phyloP scores from a whole-genome alignment of 1,140 invertebrate species.

The Eupristina koningsbergeri region DNA sequence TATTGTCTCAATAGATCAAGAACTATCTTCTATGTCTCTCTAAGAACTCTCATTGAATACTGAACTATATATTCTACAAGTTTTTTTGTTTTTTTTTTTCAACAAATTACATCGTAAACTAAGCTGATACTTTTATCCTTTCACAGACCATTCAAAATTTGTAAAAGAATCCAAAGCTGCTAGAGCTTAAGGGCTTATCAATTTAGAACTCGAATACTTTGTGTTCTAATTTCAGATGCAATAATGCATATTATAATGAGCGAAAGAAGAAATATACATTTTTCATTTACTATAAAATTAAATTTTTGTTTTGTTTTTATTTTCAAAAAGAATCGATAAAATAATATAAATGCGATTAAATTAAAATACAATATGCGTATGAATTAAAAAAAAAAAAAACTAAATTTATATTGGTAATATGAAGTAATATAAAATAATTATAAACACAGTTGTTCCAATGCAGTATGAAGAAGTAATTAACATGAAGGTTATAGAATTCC shows the following conservation, averaged over 20 bases:
- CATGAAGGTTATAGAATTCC: neutral
- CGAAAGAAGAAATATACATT: conserved; percentile 10
- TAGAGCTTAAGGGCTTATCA: conserved; percentile 2
- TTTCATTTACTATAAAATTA: neutral
- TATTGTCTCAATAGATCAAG: neutral
- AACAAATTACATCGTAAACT: neutral
- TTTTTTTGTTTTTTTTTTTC: too few relatives aligned
- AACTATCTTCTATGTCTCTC: neutral
- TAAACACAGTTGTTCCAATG: too few relatives aligned
- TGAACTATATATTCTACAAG: neutral
- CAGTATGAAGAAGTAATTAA: neutral
- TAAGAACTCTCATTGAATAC: neutral
- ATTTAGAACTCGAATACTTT: conserved; percentile 9
- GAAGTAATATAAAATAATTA: neutral
- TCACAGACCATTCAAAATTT: neutral
- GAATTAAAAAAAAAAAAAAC: too few relatives aligned
- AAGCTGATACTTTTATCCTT: neutral
- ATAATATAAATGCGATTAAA: neutral
- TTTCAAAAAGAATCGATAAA: too few relatives aligned
- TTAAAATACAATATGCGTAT: too few relatives aligned
- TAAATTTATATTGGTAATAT: neutral
- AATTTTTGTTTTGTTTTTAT: too few relatives aligned
- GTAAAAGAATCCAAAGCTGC: conserved; percentile 1
- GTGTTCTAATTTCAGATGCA: conserved; percentile 19
- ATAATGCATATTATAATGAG: conserved; percentile 6